Evolutionary conservation across 2,797 vertebrate species (phyloP), one percentile per base, ranked within the genome.

Genomic region (Enteromius argenteus): DNA sequence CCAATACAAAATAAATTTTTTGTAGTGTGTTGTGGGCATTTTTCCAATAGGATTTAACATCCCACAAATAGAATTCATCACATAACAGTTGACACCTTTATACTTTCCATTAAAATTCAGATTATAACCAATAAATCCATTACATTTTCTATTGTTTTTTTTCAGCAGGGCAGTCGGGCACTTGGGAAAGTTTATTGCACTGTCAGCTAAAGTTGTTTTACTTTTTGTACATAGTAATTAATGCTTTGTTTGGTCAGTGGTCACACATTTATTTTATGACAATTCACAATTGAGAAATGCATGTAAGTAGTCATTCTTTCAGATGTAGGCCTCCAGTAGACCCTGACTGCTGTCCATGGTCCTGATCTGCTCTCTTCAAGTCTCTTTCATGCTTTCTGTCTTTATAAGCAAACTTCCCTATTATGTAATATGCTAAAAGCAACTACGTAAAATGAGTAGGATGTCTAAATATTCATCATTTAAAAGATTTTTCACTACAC

Each of bases 301-400:
- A 19, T 39, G 13, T 23, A 53, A 35, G 13, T 11, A 58, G 21
- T 37, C 21, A 2, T 75, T 39, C 0, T 13, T 23, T 60, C 32
- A 58, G 7, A 49, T 30, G 14, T 6, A 46, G 39, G 58, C 75
- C 76, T 46, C 17, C 23, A 44, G 3, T 30, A 51, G 11, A 21
- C 37, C 30, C 7, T 56, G 79, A 91, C 90, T 23, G 75, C 84
- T 87, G 74, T 87, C 84, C 83, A 49, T 76, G 84, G 86, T 85
- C 5, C 86, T 85, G 74, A 74, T 58, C 37, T 56, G 42, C 21
- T 37, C 13, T 23, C 14, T 35, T 51, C 19, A 51, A 9, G 56
- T 53, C 53, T 68, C 32, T 49, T 73, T 72, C 62, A 17, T 64
- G 15, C 19, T 39, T 53, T 56, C 32, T 19, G 46, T 79, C 35